Percentiles rank a stretch among this genome's conserved stretches.
phyloP scores from a whole-genome alignment of 2,888 invertebrate genomes.

The Hydrotaea diabolus region DNA sequence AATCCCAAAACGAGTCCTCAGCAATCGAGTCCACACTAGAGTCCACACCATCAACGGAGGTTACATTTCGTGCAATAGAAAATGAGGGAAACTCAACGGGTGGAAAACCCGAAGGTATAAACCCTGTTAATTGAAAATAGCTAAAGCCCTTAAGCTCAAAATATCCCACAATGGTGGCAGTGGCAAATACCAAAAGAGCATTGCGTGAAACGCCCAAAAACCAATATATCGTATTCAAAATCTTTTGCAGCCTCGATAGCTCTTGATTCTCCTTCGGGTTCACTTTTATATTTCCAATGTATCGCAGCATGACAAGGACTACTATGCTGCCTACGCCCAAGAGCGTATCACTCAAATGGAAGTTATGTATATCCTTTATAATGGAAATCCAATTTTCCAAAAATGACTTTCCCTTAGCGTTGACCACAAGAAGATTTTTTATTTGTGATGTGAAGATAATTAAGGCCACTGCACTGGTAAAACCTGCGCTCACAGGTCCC shows the following conservation, averaged over 20 bases:
- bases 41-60: slow-evolving; percentile 53
- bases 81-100: slow-evolving; percentile 85
- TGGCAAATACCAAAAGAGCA: slow-evolving; percentile 88
- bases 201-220: slow-evolving; percentile 89
- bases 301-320: slow-evolving; percentile 88
- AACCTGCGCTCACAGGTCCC: slow-evolving; percentile 93
- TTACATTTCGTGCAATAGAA: slow-evolving; percentile 79
- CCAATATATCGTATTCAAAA: slow-evolving; percentile 86
- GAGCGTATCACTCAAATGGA: slow-evolving; percentile 87
- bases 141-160: slow-evolving; percentile 82
- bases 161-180: slow-evolving; percentile 85
- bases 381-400: slow-evolving; percentile 90
- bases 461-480: slow-evolving; percentile 93
- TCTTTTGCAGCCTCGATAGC: slow-evolving; percentile 80
- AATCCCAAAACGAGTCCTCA: slow-evolving; percentile 83
- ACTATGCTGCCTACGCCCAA: slow-evolving; percentile 88
- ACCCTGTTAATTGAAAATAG: slow-evolving; percentile 84
- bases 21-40: slow-evolving; percentile 47
- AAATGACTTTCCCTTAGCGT: slow-evolving; percentile 87
- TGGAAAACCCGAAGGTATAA: slow-evolving; percentile 88
- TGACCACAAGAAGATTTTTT: slow-evolving; percentile 89
- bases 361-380: slow-evolving; percentile 84
- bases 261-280: slow-evolving; percentile 81
- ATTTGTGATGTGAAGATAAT: slow-evolving; percentile 93
- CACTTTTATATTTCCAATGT: slow-evolving; percentile 85